Percentiles rank a stretch among this genome's conserved stretches.
phyloP scores from a whole-genome alignment of 2,888 invertebrate species.

The Erebia aethiops region DNA sequence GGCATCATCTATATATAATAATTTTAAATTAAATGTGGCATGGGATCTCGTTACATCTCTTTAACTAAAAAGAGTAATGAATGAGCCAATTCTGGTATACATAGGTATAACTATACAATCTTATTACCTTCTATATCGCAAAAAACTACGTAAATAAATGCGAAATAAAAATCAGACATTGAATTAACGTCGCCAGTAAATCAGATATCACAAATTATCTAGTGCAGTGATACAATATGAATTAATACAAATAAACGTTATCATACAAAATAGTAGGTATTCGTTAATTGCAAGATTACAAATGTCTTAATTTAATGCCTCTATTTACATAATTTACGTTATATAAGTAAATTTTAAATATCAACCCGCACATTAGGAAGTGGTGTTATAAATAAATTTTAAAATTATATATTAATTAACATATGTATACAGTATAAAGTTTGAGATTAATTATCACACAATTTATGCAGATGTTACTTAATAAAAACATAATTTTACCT shows the following conservation, averaged over 20 bases:
- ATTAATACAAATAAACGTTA: not conserved
- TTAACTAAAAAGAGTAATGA: too few relatives aligned
- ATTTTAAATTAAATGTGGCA: too few relatives aligned
- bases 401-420: not conserved
- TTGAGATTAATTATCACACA: not conserved
- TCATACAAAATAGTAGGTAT: not conserved
- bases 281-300: not conserved
- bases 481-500: not conserved
- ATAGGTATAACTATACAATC: too few relatives aligned
- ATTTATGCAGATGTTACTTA: not conserved
- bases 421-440: not conserved
- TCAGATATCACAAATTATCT: not conserved
- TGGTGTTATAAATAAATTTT: conserved; percentile 10
- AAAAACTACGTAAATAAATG: too few relatives aligned
- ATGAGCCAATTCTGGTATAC: too few relatives aligned
- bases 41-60: too few relatives aligned
- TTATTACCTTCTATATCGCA: too few relatives aligned
- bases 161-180: too few relatives aligned
- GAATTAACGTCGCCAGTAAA: too few relatives aligned
- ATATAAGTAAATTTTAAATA: conserved; percentile 9
- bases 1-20: too few relatives aligned
- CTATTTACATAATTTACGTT: conserved; percentile 9
- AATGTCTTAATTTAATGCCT: conserved; percentile 4
- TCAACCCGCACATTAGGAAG: conserved; percentile 15
- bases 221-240: not conserved